Conservation (phyloP, 2,888 invertebrate species). For the Dyspetes luteomarginatus region DNA sequence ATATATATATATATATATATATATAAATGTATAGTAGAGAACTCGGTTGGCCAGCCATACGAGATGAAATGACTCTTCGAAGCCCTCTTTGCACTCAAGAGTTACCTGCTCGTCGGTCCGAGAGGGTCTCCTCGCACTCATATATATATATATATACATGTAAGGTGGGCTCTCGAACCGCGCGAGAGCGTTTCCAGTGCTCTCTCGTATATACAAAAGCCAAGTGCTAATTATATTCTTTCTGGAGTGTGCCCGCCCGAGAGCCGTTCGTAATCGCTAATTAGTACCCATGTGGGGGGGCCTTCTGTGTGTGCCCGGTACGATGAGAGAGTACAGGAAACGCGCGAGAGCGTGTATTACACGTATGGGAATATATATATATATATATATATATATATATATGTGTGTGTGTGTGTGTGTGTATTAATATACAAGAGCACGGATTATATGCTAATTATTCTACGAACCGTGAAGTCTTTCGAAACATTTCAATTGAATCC, state of each 20-base stretch:
- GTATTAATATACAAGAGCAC: slow-evolving; percentile 3
- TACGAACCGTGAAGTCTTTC: slow-evolving; percentile 9
- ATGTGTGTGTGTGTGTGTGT: background rate
- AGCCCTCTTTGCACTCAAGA: slow-evolving; percentile 57
- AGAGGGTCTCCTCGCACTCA: slow-evolving; percentile 33
- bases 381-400: too few relatives aligned
- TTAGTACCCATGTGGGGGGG: slow-evolving; percentile 70
- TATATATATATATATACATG: background rate
- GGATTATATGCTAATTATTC: slow-evolving; percentile 30
- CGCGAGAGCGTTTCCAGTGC: slow-evolving; percentile 45
- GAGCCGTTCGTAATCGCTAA: slow-evolving; percentile 77
- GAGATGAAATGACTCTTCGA: slow-evolving; percentile 70
- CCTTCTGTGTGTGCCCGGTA: background rate
- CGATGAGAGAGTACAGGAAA: background rate
- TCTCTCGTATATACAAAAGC: slow-evolving; percentile 64
- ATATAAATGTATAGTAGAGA: background rate
- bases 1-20: too few relatives aligned
- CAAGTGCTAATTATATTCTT: slow-evolving; percentile 78
- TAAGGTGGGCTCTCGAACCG: slow-evolving; percentile 50
- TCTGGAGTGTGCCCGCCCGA: slow-evolving; percentile 71
- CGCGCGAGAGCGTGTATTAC: background rate
- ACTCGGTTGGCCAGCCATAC: slow-evolving; percentile 31
- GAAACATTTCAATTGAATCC: slow-evolving; percentile 45
- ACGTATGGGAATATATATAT: background rate
- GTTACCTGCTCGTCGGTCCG: slow-evolving; percentile 31